These are phyloP conservation scores for Pogonocherus hispidulus DNA, from an alignment of 2,888 invertebrate genomes.

Conservation along the genomic window DNA sequence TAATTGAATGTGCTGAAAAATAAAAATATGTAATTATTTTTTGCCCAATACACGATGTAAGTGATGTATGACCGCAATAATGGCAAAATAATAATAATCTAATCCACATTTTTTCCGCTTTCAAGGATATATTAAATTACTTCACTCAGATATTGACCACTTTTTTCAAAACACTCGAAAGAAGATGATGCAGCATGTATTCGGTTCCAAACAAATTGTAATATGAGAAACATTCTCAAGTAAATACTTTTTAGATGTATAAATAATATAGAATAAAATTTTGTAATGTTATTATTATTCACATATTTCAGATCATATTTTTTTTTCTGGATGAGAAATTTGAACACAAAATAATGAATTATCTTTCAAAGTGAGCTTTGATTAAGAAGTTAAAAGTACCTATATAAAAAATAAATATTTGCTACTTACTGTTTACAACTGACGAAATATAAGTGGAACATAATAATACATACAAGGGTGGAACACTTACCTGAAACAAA, in stretches of 20 bases:
- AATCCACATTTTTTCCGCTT: neutral
- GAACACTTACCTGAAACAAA: neutral
- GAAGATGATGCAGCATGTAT: neutral
- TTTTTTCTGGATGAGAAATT: too few relatives aligned
- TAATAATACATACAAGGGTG: too few relatives aligned
- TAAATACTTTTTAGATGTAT: neutral
- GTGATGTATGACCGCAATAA: neutral
- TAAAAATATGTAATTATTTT: neutral
- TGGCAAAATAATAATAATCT: neutral
- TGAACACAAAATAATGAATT: too few relatives aligned
- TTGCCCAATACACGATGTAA: neutral
- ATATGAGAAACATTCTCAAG: neutral
- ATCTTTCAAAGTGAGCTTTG: too few relatives aligned
- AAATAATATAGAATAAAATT: neutral
- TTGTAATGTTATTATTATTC: neutral
- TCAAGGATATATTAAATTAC: neutral
- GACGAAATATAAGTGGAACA: neutral
- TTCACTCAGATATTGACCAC: neutral
- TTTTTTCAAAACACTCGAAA: neutral
- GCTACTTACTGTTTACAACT: neutral
- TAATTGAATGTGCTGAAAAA: neutral
- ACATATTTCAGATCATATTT: too few relatives aligned
- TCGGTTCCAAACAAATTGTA: neutral
- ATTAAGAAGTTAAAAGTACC: neutral
- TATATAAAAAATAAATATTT: neutral